A percentile compares a stretch with the other conserved stretches of the same genome.
Conservation (phyloP, 2,797 vertebrate species). For the Ispidina lecontei region DNA sequence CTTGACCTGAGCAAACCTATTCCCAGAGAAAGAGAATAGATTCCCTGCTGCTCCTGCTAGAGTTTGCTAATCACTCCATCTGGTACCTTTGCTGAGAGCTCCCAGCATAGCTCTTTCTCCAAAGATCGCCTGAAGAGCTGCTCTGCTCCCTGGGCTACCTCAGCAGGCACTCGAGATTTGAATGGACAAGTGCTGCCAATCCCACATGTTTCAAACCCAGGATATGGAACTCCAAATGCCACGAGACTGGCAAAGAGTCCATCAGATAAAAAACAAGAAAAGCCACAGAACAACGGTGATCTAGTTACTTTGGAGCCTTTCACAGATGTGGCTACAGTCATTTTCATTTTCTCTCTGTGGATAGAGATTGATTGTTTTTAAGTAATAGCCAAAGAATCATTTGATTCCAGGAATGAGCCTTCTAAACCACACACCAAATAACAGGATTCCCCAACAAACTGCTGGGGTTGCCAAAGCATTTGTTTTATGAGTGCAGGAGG, state of each 20-base stretch:
- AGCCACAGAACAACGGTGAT: not conserved
- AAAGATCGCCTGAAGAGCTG: not conserved
- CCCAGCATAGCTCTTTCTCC: not conserved
- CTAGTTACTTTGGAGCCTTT: constrained; percentile 1
- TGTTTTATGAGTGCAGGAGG: not conserved
- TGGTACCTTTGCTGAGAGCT: constrained; percentile 25
- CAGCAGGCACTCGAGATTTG: not conserved
- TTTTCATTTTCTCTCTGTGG: constrained; percentile 4
- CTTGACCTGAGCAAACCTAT: constrained; percentile 13
- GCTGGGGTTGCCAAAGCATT: not conserved
- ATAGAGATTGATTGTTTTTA: not conserved
- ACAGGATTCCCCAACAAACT: not conserved
- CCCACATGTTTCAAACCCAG: not conserved
- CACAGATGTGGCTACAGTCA: constrained; percentile 5
- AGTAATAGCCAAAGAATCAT: constrained; percentile 47
- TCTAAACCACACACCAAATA: constrained; percentile 19
- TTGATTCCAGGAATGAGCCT: constrained; percentile 10
- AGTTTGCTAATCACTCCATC: constrained; percentile 21
- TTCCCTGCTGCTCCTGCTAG: constrained; percentile 49
- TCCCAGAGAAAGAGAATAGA: constrained; percentile 46
- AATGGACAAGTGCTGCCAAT: constrained; percentile 38
- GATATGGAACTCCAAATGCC: not conserved
- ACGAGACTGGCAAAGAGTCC: constrained; percentile 4
- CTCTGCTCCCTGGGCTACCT: not conserved
- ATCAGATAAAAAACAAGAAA: constrained; percentile 20